phyloP scores from a whole-genome alignment of 2,888 invertebrate genomes.

The Mesorhabditis sp. region DNA sequence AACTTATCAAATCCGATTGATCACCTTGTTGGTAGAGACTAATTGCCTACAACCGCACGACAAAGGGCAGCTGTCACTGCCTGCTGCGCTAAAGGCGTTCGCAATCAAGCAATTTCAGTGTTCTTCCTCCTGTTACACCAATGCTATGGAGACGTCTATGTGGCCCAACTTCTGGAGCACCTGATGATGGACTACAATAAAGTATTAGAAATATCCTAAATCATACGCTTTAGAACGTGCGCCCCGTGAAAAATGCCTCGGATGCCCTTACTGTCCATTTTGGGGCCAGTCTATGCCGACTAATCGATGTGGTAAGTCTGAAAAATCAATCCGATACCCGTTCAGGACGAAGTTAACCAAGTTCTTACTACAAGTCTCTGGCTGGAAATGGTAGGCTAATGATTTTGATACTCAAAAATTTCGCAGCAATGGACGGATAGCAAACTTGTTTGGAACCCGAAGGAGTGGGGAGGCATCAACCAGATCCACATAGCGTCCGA shows the following conservation, averaged over 20 bases:
- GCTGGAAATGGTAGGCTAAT: slow-evolving; percentile 38
- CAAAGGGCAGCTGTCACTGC: too few species aligned
- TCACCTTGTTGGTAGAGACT: too few species aligned
- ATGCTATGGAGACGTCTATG: slow-evolving; percentile 20
- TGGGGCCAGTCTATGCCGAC: slow-evolving; percentile 38
- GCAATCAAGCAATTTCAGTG: neutral
- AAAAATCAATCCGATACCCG: neutral
- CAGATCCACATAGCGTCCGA: slow-evolving; percentile 91
- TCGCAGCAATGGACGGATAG: slow-evolving; percentile 80
- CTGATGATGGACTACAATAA: slow-evolving; percentile 37
- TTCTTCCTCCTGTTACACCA: neutral
- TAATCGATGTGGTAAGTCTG: slow-evolving; percentile 35
- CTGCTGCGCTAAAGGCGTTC: too few species aligned
- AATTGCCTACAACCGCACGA: too few species aligned
- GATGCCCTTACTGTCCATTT: slow-evolving; percentile 39
- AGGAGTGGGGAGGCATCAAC: slow-evolving; percentile 87
- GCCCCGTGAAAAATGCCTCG: slow-evolving; percentile 40
- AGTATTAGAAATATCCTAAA: neutral
- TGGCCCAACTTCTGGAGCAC: slow-evolving; percentile 32
- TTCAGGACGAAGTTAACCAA: slow-evolving; percentile 42
- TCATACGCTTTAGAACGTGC: slow-evolving; percentile 17
- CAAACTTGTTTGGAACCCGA: slow-evolving; percentile 84
- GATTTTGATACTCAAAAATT: neutral
- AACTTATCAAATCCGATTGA: too few species aligned
- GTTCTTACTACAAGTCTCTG: slow-evolving; percentile 44